A percentile compares a stretch with the other conserved stretches of the same genome.
These are phyloP conservation scores for Corynorhinus townsendii DNA, from an alignment of 2,113 vertebrate species.

Conservation along the genomic window DNA sequence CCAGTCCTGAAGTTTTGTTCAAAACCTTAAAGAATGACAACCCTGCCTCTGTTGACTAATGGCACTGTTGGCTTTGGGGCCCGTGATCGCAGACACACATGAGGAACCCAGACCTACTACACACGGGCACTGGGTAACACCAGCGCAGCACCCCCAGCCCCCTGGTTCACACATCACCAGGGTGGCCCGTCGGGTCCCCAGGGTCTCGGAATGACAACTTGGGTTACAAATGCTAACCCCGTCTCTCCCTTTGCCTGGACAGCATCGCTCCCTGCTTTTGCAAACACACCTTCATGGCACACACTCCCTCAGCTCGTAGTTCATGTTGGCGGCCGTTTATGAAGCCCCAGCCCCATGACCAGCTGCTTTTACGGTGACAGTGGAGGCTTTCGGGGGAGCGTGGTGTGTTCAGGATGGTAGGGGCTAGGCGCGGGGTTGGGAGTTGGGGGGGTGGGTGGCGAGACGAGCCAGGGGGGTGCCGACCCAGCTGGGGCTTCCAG, in stretches of 20 bases:
- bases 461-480: accelerated
- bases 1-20: not conserved
- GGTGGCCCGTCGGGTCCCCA: accelerated
- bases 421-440: not conserved
- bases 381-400: not conserved
- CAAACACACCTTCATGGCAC: not conserved
- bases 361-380: accelerated
- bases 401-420: not conserved
- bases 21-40: not conserved
- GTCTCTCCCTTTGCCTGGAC: not conserved
- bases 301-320: accelerated
- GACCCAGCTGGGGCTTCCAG: not conserved
- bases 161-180: accelerated
- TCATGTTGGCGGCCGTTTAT: accelerated
- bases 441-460: too few relatives aligned
- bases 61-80: too few relatives aligned
- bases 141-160: not conserved
- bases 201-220: not conserved
- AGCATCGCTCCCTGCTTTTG: not conserved
- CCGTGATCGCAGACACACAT: not conserved
- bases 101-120: not conserved
- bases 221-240: accelerated
- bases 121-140: not conserved
- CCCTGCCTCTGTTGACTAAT: accelerated
- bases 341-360: accelerated